Evolutionary conservation across 2,113 vertebrate genomes (phyloP), one percentile per base, ranked within the genome.

Genomic region (Chionomys nivalis): DNA sequence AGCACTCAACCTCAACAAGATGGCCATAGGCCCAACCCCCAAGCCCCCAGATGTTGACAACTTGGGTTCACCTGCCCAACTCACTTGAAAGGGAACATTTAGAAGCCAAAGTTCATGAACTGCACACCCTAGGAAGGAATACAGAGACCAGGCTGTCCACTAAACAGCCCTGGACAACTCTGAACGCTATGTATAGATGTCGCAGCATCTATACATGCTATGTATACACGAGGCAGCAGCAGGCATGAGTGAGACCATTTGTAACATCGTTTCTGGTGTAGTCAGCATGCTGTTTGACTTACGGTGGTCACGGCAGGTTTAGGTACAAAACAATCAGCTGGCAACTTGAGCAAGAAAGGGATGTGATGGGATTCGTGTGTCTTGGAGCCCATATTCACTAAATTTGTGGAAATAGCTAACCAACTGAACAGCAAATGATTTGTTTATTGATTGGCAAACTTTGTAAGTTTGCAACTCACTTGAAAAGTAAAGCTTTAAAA

Each of bases 281-380:
- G 83, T 65, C 58, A 83, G 82, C 92, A 96, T 94, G 97, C 77
- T 72, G 47, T 63, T 95, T 66, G 94, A 89, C 76, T 93, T 68
- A 72, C 63, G 82, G 78, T 61, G 47, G 26, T 81, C 87, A 90
- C 3, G 17, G 11, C 58, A 91, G 83, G 82, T 21, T 96, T 63
- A 89, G 87, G 66, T 82, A 91, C n/a, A 94, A 91, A 94, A 89
- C 36, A 86, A 91, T 66, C 61, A 77, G 36, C 81, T 85, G 33
- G 78, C 39, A 94, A 86, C 90, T 66, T 61, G 63, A 76, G 49
- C 58, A 42, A 96, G 33, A 87, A 33, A 89, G 44, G 33, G 10
- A 5, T 72, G 10, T 89, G 68, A 63, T 68, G 33, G 86, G 33
- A 96, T 95, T 89, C 31, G 89, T 94, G 24, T 49, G 73, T 96